Evolutionary conservation across 2,113 vertebrate species (phyloP).

Genomic region (Equus quagga): DNA sequence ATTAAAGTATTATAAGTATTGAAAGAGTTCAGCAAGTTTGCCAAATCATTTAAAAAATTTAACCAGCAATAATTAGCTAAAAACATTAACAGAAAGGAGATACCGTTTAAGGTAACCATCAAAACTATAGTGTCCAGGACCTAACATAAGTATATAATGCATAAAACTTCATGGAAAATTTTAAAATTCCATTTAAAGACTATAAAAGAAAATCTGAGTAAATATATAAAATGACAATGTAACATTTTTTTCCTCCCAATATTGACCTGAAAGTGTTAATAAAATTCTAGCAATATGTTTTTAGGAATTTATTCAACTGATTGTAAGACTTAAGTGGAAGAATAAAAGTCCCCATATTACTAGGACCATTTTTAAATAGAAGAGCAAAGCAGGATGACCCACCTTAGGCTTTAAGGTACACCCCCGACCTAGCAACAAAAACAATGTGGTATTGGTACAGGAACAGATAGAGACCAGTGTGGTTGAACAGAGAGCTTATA

Average conservation of each 20-base stretch:
- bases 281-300: neutral
- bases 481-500: neutral
- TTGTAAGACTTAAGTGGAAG: neutral
- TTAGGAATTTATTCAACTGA: neutral
- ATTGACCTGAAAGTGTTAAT: neutral
- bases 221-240: neutral
- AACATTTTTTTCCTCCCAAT: neutral
- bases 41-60: slow-evolving; percentile 8
- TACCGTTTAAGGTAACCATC: neutral
- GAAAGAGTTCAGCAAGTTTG: neutral
- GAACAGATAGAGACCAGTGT: neutral
- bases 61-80: slow-evolving; percentile 12
- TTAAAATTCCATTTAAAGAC: neutral
- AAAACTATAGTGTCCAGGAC: neutral
- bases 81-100: neutral
- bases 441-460: neutral
- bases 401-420: neutral
- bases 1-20: neutral
- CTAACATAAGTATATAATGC: neutral
- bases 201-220: neutral
- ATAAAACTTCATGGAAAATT: neutral
- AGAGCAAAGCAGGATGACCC: neutral
- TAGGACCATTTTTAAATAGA: slow-evolving; percentile 27
- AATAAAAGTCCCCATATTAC: neutral
- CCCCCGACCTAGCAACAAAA: neutral